Conservation (phyloP, 2,797 vertebrate species). For the Hoplostethus mediterraneus region DNA sequence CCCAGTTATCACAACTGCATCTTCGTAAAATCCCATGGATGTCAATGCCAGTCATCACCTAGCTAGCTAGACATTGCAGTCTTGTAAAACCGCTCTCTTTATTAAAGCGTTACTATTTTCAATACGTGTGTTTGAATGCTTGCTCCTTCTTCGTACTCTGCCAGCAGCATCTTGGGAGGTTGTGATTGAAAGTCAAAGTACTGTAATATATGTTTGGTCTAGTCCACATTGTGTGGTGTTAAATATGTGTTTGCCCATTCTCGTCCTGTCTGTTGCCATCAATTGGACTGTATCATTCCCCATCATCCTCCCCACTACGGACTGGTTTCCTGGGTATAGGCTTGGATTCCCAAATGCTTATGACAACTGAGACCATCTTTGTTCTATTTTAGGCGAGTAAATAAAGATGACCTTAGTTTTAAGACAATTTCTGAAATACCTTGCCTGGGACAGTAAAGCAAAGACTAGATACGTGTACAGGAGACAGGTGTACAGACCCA, state of each 20-base stretch:
- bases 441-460: background rate
- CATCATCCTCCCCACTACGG: conserved; percentile 50
- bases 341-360: conserved; percentile 38
- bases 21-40: conserved; percentile 81
- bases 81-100: conserved; percentile 85
- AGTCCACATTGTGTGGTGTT: conserved; percentile 78
- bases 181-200: conserved; percentile 78
- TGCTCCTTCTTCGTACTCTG: conserved; percentile 78
- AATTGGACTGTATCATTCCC: conserved; percentile 58
- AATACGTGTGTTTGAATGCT: conserved; percentile 82
- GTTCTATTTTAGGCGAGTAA: background rate
- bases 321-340: conserved; percentile 66
- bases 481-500: conserved; percentile 11
- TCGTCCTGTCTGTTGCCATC: conserved; percentile 74
- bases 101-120: conserved; percentile 86
- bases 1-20: conserved; percentile 74
- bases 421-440: conserved; percentile 14
- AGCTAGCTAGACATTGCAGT: conserved; percentile 83
- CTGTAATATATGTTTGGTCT: conserved; percentile 82
- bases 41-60: conserved; percentile 79
- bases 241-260: conserved; percentile 76
- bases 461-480: background rate
- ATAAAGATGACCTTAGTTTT: background rate
- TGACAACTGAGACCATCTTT: background rate
- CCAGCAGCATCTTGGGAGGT: conserved; percentile 77